phyloP scores from a whole-genome alignment of 2,113 vertebrate species.

The Macheiramphus alcinus region DNA sequence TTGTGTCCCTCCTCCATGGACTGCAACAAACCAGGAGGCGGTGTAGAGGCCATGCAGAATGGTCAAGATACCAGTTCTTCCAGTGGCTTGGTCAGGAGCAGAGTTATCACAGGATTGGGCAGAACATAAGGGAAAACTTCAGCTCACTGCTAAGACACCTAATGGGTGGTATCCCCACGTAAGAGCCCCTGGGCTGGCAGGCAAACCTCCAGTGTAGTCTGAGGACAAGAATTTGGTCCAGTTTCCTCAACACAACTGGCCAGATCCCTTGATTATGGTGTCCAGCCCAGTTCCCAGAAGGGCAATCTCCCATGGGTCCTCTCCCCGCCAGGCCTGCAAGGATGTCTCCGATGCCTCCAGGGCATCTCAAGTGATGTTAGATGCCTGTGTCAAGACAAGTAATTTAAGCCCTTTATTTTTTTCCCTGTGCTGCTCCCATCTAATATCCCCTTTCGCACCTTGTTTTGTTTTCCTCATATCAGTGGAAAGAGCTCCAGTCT shows the following conservation, averaged over 20 bases:
- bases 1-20: fast-evolving
- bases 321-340: background rate
- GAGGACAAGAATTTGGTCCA: background rate
- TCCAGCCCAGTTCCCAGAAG: background rate
- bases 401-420: fast-evolving
- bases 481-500: background rate
- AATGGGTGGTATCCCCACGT: no score
- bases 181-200: background rate
- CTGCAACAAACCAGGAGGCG: background rate
- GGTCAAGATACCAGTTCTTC: background rate
- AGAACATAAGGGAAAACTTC: background rate
- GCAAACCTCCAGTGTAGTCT: background rate
- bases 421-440: background rate
- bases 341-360: background rate
- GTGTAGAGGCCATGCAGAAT: background rate
- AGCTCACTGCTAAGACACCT: background rate
- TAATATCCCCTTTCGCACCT: background rate
- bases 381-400: background rate
- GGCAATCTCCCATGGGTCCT: background rate
- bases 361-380: background rate
- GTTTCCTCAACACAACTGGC: background rate
- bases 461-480: background rate
- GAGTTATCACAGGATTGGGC: background rate
- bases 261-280: background rate
- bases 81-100: background rate